Evolutionary conservation across 2,797 vertebrate genomes (phyloP).

Genomic region (Platalea minor): DNA sequence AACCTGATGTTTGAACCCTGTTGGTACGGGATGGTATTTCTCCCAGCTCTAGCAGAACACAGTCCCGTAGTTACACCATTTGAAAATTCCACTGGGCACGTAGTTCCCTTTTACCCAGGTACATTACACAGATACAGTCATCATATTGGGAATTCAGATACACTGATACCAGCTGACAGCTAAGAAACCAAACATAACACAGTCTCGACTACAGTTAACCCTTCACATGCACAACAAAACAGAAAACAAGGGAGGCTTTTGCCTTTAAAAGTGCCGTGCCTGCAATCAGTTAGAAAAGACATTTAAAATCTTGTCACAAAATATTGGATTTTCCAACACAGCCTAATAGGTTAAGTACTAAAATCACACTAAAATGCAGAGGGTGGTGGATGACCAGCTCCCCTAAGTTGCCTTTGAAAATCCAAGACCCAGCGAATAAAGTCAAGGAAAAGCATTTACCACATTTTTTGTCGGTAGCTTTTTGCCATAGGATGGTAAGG

Average conservation of each 20-base stretch:
- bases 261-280: slow-evolving; percentile 58
- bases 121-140: not conserved
- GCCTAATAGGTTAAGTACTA: not conserved
- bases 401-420: slow-evolving; percentile 44
- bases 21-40: not conserved
- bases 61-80: not conserved
- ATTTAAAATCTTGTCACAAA: slow-evolving; percentile 52
- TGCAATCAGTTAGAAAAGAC: slow-evolving; percentile 49
- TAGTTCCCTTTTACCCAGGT: not conserved
- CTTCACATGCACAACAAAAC: slow-evolving; percentile 59
- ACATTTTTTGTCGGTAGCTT: slow-evolving; percentile 59
- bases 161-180: slow-evolving; percentile 31
- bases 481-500: slow-evolving; percentile 72
- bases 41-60: not conserved
- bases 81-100: not conserved
- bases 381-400: not conserved
- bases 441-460: slow-evolving; percentile 72
- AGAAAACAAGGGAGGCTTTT: slow-evolving; percentile 42
- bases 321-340: slow-evolving; percentile 33
- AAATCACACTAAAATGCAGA: slow-evolving; percentile 49
- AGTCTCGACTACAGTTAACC: slow-evolving; percentile 34
- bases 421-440: slow-evolving; percentile 19
- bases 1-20: not conserved
- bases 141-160: slow-evolving; percentile 28
- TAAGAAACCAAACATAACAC: slow-evolving; percentile 23